These are phyloP conservation scores for Philopedon plagiatum DNA, from an alignment of 2,888 invertebrate genomes.

Conservation along the genomic window DNA sequence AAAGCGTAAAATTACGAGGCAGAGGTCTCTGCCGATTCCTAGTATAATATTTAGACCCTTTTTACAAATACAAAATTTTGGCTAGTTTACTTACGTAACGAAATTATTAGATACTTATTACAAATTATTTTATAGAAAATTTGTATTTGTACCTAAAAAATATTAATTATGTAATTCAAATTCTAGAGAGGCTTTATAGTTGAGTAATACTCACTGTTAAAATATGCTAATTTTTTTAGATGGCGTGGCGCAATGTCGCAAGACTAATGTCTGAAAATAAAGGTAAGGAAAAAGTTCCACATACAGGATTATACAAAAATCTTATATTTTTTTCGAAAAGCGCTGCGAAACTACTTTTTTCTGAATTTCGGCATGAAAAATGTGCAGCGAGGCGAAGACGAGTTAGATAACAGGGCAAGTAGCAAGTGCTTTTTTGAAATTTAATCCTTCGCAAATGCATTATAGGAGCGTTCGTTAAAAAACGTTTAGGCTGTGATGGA, in stretches of 20 bases:
- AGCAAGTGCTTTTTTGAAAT: too few relatives aligned
- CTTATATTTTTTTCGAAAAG: too few relatives aligned
- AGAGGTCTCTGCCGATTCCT: background rate
- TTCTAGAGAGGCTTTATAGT: background rate
- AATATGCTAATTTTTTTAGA: background rate
- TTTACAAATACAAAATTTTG: slow-evolving; percentile 11
- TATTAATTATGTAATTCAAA: background rate
- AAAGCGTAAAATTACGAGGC: too few relatives aligned
- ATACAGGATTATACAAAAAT: too few relatives aligned
- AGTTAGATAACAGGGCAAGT: too few relatives aligned
- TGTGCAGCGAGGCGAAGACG: too few relatives aligned
- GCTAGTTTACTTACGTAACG: background rate
- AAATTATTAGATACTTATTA: background rate
- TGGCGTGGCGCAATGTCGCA: background rate
- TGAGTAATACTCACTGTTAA: background rate
- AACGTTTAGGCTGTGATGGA: too few relatives aligned
- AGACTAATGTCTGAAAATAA: background rate
- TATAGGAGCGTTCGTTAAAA: too few relatives aligned
- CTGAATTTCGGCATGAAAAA: too few relatives aligned
- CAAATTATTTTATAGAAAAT: background rate
- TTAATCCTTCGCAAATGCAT: too few relatives aligned
- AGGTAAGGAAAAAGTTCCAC: too few relatives aligned
- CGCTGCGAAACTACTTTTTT: too few relatives aligned
- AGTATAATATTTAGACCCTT: slow-evolving; percentile 6
- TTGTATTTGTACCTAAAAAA: background rate